Conservation (phyloP, 2,113 vertebrate species). For the Pseudonaja textilis region DNA sequence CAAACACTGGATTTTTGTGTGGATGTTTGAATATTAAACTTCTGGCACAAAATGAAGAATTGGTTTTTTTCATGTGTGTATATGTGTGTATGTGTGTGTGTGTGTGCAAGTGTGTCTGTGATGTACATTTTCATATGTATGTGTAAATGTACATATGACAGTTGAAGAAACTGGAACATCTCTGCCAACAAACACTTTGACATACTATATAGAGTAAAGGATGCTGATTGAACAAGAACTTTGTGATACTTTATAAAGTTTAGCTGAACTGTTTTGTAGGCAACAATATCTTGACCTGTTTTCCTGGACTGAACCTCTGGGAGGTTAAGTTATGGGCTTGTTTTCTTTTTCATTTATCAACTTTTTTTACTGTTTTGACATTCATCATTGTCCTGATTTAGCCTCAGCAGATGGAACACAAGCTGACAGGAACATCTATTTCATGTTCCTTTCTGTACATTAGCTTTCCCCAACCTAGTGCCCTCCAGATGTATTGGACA, state of each 20-base stretch:
- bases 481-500: not conserved
- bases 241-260: not conserved
- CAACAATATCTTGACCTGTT: not conserved
- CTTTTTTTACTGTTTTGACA: not conserved
- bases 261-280: not conserved
- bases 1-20: not conserved
- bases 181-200: not conserved
- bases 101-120: not conserved
- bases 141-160: not conserved
- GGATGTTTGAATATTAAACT: not conserved
- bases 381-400: not conserved
- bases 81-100: not conserved
- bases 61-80: not conserved
- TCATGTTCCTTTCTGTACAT: not conserved
- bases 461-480: not conserved
- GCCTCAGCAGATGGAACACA: not conserved
- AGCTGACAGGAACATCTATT: not conserved
- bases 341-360: not conserved
- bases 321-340: not conserved
- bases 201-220: not conserved
- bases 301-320: not conserved
- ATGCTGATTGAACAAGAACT: not conserved
- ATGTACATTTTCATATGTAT: not conserved
- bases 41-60: slow-evolving; percentile 35
- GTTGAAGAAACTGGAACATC: not conserved